These are phyloP conservation scores for Platyrinchus mystaceus DNA, from an alignment of 2,797 vertebrate species.

Conservation along the genomic window DNA sequence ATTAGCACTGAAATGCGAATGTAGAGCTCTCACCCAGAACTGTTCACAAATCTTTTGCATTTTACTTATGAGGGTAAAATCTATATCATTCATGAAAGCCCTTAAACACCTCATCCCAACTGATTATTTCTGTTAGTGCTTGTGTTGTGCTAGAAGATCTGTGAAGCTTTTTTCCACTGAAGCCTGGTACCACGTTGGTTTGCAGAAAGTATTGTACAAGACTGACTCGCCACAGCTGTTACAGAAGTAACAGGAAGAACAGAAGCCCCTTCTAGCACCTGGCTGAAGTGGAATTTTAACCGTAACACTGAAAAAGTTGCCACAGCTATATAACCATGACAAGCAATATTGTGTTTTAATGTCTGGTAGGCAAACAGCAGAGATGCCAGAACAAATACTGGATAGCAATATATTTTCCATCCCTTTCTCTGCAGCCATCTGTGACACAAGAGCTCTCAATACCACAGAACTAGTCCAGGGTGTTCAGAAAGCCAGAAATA, in stretches of 20 bases:
- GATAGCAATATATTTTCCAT: neutral
- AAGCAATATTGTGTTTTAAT: neutral
- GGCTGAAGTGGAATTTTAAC: neutral
- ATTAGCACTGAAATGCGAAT: neutral
- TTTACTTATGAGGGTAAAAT: neutral
- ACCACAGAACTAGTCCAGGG: neutral
- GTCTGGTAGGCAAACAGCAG: neutral
- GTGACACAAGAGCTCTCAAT: neutral
- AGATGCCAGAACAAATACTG: neutral
- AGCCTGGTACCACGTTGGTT: neutral
- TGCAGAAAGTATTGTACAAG: neutral
- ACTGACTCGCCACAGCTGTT: neutral
- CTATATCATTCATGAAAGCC: neutral
- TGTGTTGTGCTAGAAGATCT: neutral
- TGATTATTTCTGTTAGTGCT: neutral
- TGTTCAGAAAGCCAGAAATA: neutral
- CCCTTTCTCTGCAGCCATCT: neutral
- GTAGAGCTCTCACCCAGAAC: neutral
- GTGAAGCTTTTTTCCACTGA: neutral
- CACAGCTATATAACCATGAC: neutral
- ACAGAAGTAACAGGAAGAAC: neutral
- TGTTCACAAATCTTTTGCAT: neutral
- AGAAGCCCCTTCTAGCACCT: neutral
- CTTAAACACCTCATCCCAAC: neutral
- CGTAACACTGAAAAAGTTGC: neutral